phyloP scores from a whole-genome alignment of 2,113 vertebrate genomes.

The Meriones unguiculatus region DNA sequence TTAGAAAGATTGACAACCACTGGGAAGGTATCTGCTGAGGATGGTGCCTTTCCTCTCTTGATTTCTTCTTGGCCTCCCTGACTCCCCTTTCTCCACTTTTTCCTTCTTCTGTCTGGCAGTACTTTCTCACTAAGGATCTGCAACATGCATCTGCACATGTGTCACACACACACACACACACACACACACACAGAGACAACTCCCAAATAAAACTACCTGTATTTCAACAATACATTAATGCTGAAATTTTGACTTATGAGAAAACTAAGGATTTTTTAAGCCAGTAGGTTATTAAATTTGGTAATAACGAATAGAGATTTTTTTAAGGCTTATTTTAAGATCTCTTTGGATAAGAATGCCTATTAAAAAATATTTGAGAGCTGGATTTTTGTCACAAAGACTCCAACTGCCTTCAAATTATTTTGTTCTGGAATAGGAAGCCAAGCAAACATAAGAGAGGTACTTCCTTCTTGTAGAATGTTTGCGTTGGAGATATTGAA shows the following conservation, averaged over 20 bases:
- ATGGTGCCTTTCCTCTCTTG: background rate
- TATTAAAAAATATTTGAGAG: background rate
- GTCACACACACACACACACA: background rate
- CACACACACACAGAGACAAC: background rate
- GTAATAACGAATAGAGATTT: background rate
- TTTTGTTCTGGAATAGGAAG: background rate
- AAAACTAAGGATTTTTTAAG: background rate
- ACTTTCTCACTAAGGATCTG: background rate
- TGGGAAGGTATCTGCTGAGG: background rate
- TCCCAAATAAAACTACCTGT: background rate
- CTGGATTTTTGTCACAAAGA: background rate
- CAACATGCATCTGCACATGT: background rate
- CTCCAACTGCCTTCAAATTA: background rate
- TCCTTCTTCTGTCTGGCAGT: background rate
- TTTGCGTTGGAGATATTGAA: background rate
- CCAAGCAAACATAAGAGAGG: background rate
- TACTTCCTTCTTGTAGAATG: background rate
- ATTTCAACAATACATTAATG: background rate
- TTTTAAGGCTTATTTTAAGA: background rate
- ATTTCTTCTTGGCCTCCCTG: background rate
- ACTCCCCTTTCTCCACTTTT: background rate
- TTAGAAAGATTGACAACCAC: background rate
- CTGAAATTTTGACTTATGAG: background rate
- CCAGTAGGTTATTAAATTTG: background rate
- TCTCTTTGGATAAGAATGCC: background rate